These are phyloP conservation scores for Labeo catla DNA, from an alignment of 2,113 vertebrate genomes.

Conservation along the genomic window DNA sequence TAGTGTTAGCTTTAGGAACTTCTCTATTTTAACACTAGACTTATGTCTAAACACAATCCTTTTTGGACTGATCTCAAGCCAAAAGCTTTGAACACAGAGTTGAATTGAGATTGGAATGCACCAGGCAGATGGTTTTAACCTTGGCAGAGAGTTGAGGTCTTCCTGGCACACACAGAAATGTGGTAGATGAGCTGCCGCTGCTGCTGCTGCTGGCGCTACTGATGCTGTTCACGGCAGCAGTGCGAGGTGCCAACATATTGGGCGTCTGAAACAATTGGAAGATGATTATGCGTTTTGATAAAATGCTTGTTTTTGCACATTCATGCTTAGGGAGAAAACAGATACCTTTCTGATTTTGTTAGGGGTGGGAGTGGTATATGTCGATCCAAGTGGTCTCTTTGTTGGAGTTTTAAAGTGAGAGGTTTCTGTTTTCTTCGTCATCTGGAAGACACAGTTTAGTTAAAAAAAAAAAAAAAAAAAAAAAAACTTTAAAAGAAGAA, in stretches of 20 bases:
- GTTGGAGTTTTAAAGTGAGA: constrained; percentile 60
- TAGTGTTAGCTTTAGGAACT: constrained; percentile 31
- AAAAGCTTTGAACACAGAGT: background rate
- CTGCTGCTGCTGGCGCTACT: constrained; percentile 29
- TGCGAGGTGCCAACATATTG: constrained; percentile 48
- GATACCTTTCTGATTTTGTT: constrained; percentile 63
- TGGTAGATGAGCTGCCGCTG: constrained; percentile 45
- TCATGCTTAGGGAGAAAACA: background rate
- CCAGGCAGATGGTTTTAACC: constrained; percentile 39
- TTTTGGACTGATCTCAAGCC: background rate
- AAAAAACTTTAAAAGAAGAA: too few species aligned
- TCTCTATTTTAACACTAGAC: background rate
- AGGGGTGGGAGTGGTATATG: constrained; percentile 49
- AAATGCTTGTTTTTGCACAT: background rate
- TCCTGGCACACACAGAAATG: constrained; percentile 58
- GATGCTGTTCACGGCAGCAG: constrained; percentile 11
- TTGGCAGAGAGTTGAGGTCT: constrained; percentile 59
- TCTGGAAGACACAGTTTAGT: constrained; percentile 33
- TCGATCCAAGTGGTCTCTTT: constrained; percentile 56
- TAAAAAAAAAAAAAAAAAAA: too few species aligned
- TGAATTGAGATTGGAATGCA: background rate
- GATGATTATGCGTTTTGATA: background rate
- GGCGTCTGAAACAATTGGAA: constrained; percentile 40
- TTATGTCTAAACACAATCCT: background rate
- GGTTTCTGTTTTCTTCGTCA: constrained; percentile 60